Percentiles rank a stretch among this genome's conserved stretches.
phyloP scores from a whole-genome alignment of 2,113 vertebrate species.

The Hippocampus zosterae region DNA sequence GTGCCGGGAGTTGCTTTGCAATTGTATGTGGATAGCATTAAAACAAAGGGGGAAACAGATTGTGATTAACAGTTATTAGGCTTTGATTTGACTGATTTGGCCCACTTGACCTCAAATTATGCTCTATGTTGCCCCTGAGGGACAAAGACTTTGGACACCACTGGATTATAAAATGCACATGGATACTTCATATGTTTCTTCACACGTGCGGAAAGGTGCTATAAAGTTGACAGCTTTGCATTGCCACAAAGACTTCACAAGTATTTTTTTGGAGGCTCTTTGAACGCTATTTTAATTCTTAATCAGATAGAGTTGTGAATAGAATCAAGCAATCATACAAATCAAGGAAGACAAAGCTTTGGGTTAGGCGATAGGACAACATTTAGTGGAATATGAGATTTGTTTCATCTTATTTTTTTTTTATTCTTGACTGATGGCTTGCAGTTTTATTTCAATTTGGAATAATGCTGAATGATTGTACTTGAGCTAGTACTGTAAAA shows the following conservation, averaged over 20 bases:
- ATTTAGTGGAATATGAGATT: neutral
- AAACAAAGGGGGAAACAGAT: neutral
- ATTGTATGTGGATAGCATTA: neutral
- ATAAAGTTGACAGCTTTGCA: neutral
- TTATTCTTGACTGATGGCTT: neutral
- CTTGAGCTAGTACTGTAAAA: neutral
- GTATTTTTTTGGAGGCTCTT: neutral
- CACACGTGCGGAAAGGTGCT: neutral
- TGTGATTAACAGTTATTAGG: neutral
- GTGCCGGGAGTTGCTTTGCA: neutral
- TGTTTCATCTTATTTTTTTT: neutral
- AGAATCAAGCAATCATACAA: neutral
- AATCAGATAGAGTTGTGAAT: neutral
- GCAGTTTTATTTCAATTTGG: neutral
- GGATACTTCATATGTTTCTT: neutral
- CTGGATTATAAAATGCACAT: neutral
- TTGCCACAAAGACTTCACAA: neutral
- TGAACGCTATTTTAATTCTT: neutral
- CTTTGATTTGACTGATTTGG: too few relatives aligned
- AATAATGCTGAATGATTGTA: neutral
- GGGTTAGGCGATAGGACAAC: constrained; percentile 2
- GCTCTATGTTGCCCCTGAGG: too few relatives aligned
- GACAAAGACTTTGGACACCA: too few relatives aligned
- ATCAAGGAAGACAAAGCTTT: neutral
- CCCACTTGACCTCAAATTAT: too few relatives aligned